Evolutionary conservation across 2,113 vertebrate genomes (phyloP), one percentile per base, ranked within the genome.

Genomic region (Mus pahari): DNA sequence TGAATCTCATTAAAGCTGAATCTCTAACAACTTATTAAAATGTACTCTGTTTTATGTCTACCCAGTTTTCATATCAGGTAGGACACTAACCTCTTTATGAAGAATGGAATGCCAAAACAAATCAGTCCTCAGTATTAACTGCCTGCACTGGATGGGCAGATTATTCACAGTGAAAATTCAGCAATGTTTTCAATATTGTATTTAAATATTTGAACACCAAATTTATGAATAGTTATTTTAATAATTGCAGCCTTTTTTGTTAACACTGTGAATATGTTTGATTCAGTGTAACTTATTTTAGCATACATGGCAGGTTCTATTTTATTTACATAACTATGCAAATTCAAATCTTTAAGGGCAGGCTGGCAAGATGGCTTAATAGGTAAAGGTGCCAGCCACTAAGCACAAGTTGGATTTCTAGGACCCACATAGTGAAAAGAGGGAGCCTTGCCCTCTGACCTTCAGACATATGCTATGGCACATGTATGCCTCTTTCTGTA

Each of bases 191-290:
- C 84, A 68, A 45, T 53, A 90, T 64, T 83, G 4, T 68, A 48
- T 81, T 91, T 77, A 86, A 78, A 89, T 19, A 86, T 73, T 22
- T 0, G 81, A 73, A 78, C 22, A 74, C 45, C 16, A 78, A 89
- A 87, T 82, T 33, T 86, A 66, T 88, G 55, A 82, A 50, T 89
- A 78, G 78, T 91, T 79, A 7, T 87, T 68, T 86, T 71, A 90
- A 88, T 93, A 94, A 64, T 70, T n/a, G 53, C 92, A 89, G 68
- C 6, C 84, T 92, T 88, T 3, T 91, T 95, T 53, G 26, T 89
- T 91, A 58, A 75, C 90, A 70, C 74, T 75, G 17, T 64, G n/a
- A 60, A 48, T 20, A 74, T 64, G 45, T 97, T 95, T 94, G 64
- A 82, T 92, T 88, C 42, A 36, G 0, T 89, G 31, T 94, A 71